Conservation (phyloP, 2,113 vertebrate genomes). For the Poeciliopsis prolifica region DNA sequence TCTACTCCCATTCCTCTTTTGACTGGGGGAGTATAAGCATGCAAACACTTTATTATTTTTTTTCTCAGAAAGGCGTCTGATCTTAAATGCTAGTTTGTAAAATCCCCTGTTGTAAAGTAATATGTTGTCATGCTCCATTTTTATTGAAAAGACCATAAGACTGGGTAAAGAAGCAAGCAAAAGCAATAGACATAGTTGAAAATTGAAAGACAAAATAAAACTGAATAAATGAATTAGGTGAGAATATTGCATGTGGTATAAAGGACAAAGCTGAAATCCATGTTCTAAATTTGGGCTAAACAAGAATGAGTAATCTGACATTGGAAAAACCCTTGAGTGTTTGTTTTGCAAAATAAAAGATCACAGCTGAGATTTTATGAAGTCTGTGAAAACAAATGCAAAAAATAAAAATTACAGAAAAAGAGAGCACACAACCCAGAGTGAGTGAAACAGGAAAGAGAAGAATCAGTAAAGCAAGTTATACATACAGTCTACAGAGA, state of each 20-base stretch:
- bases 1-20: slow-evolving; percentile 46
- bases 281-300: slow-evolving; percentile 34
- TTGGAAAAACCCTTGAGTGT: slow-evolving; percentile 40
- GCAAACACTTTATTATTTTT: slow-evolving; percentile 41
- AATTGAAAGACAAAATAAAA: slow-evolving; percentile 56
- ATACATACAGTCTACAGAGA: slow-evolving; percentile 11
- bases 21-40: slow-evolving; percentile 45
- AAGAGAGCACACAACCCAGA: slow-evolving; percentile 21
- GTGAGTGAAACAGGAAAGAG: slow-evolving; percentile 5
- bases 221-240: slow-evolving; percentile 48
- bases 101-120: slow-evolving; percentile 53
- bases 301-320: slow-evolving; percentile 54
- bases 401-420: slow-evolving; percentile 6
- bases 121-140: slow-evolving; percentile 73
- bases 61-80: slow-evolving; percentile 53
- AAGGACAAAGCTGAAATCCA: slow-evolving; percentile 46
- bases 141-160: slow-evolving; percentile 64
- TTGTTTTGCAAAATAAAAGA: slow-evolving; percentile 36
- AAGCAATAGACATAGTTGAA: slow-evolving; percentile 61
- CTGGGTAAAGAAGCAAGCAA: slow-evolving; percentile 41
- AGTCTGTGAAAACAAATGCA: slow-evolving; percentile 24
- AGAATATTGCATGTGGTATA: slow-evolving; percentile 38
- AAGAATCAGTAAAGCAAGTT: slow-evolving; percentile 16
- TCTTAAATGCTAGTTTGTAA: slow-evolving; percentile 49
- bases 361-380: slow-evolving; percentile 39